Base-by-base conservation (phyloP, 1,140 invertebrate genomes). In the Chionoecetes opilio region DNA sequence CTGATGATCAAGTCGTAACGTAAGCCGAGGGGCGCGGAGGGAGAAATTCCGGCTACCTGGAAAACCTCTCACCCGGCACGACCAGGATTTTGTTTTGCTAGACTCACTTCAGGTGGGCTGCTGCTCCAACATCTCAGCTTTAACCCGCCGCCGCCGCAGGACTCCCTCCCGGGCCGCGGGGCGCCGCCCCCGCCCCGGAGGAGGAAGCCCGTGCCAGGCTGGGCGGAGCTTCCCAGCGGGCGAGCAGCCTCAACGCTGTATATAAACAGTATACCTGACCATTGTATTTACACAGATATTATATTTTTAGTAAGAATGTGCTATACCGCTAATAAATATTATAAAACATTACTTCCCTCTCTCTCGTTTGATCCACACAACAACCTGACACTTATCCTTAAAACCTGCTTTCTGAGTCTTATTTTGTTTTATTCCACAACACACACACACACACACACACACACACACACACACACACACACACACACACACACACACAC, bases 301-400 rank as follows among this genome's bases (percentile, higher is more conserved):
- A 63, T 91, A 91, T 91, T 91, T 91, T 91, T 91, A 91, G 89
- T 91, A 91, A 91, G 34, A 75, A 75, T 91, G 89, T 91, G 89
- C 31, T 75, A 91, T 91, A 91, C 63, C 89, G 53, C 53, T 34
- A 91, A 91, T 91, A 91, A 91, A 91, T 91, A 75, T 32, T 32
- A 91, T 91, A 35, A 91, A 75, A 35, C 32, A 88, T 88, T 37
- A 75, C 21, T 75, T 75, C 53, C n/a, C 46, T 53, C 9, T 14
- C 46, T n/a, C 46, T 17, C 46, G 46, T 9, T 17, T 14, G 11
- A 53, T 17, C 46, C 8, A 17, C 46, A 53, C 46, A 9, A 14
- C 9, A 53, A 53, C 2, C 21, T 53, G 46, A 9, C 38, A n/a
- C n/a, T n/a, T n/a, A n/a, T n/a, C n/a, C n/a, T n/a, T n/a, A n/a